These are phyloP conservation scores for Gymnobelideus leadbeateri DNA, from an alignment of 2,113 vertebrate species.

Conservation along the genomic window DNA sequence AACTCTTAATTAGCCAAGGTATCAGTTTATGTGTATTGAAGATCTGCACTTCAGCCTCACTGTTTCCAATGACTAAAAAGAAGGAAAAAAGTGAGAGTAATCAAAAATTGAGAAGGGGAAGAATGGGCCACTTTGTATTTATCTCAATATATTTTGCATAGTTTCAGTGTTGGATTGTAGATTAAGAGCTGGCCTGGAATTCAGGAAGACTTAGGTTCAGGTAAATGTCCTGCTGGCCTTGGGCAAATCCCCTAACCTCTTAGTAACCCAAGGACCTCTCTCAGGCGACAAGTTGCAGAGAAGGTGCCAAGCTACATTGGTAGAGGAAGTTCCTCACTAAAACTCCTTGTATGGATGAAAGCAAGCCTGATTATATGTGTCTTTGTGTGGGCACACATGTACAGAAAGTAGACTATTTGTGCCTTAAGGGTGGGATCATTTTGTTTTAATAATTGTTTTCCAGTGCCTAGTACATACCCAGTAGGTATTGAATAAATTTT, in stretches of 20 bases:
- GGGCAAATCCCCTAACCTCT: neutral
- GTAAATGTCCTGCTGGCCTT: neutral
- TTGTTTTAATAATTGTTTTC: neutral
- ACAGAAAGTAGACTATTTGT: neutral
- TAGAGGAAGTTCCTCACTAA: neutral
- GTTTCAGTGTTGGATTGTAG: neutral
- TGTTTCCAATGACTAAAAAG: neutral
- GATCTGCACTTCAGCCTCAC: neutral
- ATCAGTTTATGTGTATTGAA: neutral
- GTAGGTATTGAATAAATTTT: neutral
- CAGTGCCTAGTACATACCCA: neutral
- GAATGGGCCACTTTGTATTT: neutral
- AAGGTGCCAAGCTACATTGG: neutral
- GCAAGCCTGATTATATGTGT: neutral
- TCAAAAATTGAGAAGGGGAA: neutral
- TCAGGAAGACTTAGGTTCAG: neutral
- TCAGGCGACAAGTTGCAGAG: neutral
- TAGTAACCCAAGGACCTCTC: neutral
- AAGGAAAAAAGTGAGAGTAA: neutral
- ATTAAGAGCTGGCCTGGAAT: neutral
- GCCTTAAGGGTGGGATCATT: neutral
- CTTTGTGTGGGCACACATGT: neutral
- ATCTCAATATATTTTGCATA: neutral
- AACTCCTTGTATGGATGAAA: neutral
- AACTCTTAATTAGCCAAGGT: constrained; percentile 25